phyloP scores from a whole-genome alignment of 2,888 invertebrate genomes.

The Gandaritis pyraliata region DNA sequence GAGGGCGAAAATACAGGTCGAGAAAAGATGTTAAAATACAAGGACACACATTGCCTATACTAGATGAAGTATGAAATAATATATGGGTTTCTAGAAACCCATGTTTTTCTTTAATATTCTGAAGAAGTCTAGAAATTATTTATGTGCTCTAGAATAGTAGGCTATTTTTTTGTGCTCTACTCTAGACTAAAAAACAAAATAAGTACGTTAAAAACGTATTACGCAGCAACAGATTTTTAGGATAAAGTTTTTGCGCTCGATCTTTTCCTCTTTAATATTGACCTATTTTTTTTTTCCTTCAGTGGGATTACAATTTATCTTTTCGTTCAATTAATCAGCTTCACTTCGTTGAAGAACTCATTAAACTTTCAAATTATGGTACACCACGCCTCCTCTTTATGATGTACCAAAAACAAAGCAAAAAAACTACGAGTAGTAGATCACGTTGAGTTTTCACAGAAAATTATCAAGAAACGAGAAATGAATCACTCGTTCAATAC shows the following conservation, averaged over 20 bases:
- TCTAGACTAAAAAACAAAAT: too few species aligned
- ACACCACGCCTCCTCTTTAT: neutral
- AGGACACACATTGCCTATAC: too few species aligned
- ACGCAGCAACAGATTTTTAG: conserved; percentile 41
- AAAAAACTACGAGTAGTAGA: too few species aligned
- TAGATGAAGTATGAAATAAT: too few species aligned
- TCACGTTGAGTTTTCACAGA: neutral
- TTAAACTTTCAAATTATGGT: conserved; percentile 8
- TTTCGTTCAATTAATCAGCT: conserved; percentile 20
- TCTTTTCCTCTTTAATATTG: conserved; percentile 50
- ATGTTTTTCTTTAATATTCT: too few species aligned
- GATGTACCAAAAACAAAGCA: neutral
- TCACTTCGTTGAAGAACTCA: conserved; percentile 14
- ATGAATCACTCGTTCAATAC: neutral
- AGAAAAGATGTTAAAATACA: conserved; percentile 15
- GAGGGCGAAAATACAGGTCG: conserved; percentile 44
- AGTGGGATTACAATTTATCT: conserved; percentile 28
- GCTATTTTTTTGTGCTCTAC: too few species aligned
- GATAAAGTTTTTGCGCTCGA: conserved; percentile 48
- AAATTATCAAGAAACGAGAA: too few species aligned
- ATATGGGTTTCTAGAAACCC: too few species aligned
- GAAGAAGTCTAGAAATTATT: too few species aligned
- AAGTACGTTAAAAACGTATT: conserved; percentile 52
- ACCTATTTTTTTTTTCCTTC: conserved; percentile 49
- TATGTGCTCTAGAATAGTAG: too few species aligned